Evolutionary conservation across 2,888 invertebrate genomes (phyloP).

Genomic region (Electrophaes corylata): DNA sequence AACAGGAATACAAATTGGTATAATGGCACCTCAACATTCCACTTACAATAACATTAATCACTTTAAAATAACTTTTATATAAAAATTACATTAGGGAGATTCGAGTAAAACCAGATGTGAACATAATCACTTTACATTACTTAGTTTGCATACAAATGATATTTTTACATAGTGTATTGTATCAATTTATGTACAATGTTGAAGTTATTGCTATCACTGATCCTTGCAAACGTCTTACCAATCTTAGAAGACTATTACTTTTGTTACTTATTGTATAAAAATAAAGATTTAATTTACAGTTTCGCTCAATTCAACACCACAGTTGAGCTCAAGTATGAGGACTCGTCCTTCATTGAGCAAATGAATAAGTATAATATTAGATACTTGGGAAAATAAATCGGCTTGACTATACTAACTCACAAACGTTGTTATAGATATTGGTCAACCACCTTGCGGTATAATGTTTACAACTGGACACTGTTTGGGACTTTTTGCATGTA

Average conservation of each 20-base stretch:
- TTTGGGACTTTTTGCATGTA: constrained; percentile 15
- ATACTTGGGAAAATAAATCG: constrained; percentile 21
- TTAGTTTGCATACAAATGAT: constrained; percentile 63
- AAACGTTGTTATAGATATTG: not conserved
- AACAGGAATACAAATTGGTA: constrained; percentile 74
- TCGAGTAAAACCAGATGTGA: constrained; percentile 73
- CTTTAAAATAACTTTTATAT: constrained; percentile 72
- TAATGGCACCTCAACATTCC: constrained; percentile 82
- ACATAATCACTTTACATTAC: constrained; percentile 55
- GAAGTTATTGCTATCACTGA: constrained; percentile 58
- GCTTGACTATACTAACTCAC: constrained; percentile 3
- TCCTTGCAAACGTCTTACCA: constrained; percentile 45
- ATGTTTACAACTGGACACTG: not conserved
- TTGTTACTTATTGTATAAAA: constrained; percentile 64
- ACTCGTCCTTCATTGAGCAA: constrained; percentile 42
- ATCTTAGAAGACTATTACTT: constrained; percentile 44
- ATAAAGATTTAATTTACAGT: constrained; percentile 59
- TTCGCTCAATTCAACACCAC: constrained; percentile 50
- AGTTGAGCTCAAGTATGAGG: constrained; percentile 47
- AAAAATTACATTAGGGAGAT: constrained; percentile 80
- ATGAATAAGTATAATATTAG: constrained; percentile 28
- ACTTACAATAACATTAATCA: constrained; percentile 73
- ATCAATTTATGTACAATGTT: constrained; percentile 80
- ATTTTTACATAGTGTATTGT: constrained; percentile 72
- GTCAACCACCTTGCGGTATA: not conserved